Evolutionary conservation across 2,797 vertebrate genomes (phyloP), one percentile per base, ranked within the genome.

Genomic region (Danio jaintianensis): DNA sequence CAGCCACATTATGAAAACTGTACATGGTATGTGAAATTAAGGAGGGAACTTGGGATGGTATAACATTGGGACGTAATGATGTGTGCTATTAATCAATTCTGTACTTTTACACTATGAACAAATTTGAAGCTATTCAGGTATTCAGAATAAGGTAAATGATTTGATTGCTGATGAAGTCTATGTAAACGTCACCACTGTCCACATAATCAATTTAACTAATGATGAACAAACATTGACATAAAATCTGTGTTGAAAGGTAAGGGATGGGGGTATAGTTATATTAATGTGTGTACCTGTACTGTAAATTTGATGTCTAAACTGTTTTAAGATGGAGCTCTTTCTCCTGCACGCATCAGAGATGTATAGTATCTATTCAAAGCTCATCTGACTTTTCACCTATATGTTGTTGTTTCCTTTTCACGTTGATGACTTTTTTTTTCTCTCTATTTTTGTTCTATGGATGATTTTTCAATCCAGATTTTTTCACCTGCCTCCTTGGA

Each of bases 361-460:
- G 8, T 3, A 45, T 8, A 29, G 29, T 48, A 66, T 29, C 45
- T 36, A 50, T 10, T 47, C 45, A 10, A 68, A 50, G 12, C 20
- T 67, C 66, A 36, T 13, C 66, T 68, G 47, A 16, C 64, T 36
- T 50, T n/a, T 36, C 13, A 10, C 13, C 20, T 29, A 29, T 29
- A 29, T 29, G 29, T 29, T 29, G 16, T n/a, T 16, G 7, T 9
- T 48, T 22, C 8, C 45, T 36, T 50, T 47, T 50, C 55, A 22
- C 8, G 12, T 9, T 0, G 7, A 55, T 11, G 8, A n/a, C 10
- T 55, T 10, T 9, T 67, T 38, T 38, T n/a, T n/a, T n/a, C n/a
- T 29, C 29, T 29, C 29, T 29, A 69, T 69, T 69, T 69, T 69
- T 52, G 29, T 52, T 16, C 48, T 53, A 9, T 69, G 69, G 48